These are phyloP conservation scores for Arrhopalites spinosus DNA, from an alignment of 2,888 invertebrate species.

Conservation along the genomic window DNA sequence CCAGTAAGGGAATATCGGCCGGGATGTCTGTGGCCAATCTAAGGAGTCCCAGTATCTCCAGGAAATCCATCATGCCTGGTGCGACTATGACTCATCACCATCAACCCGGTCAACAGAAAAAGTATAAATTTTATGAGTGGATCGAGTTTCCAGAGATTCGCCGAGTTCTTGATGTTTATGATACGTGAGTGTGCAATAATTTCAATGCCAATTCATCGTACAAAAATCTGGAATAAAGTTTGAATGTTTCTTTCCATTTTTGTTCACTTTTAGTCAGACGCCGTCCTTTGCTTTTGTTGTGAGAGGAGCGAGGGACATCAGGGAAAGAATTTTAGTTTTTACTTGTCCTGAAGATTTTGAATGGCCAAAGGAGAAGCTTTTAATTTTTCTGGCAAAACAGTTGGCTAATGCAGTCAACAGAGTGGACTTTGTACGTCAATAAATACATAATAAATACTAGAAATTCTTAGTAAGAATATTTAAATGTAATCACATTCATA, in stretches of 20 bases:
- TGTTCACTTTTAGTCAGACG: conserved; percentile 30
- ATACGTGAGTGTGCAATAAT: conserved; percentile 71
- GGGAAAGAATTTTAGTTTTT: conserved; percentile 52
- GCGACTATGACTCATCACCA: conserved; percentile 28
- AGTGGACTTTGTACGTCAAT: conserved; percentile 52
- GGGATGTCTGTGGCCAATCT: conserved; percentile 52
- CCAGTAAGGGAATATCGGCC: conserved; percentile 42
- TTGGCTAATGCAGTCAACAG: conserved; percentile 50
- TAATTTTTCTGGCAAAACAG: conserved; percentile 53
- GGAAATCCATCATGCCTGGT: conserved; percentile 51
- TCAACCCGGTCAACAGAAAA: conserved; percentile 64
- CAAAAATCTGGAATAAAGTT: too few species aligned
- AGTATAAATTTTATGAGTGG: conserved; percentile 88
- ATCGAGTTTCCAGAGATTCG: conserved; percentile 87
- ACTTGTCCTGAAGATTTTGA: conserved; percentile 51
- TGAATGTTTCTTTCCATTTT: neutral
- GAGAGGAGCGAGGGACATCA: conserved; percentile 47
- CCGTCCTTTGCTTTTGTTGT: conserved; percentile 53
- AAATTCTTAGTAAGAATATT: neutral
- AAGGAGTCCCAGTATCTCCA: conserved; percentile 50
- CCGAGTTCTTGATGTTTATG: conserved; percentile 86
- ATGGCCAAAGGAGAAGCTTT: conserved; percentile 45
- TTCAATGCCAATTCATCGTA: neutral
- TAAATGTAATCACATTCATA: neutral
- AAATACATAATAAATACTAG: neutral